Conservation (phyloP, 2,888 invertebrate species). For the Caenorhabditis macrosperma region DNA sequence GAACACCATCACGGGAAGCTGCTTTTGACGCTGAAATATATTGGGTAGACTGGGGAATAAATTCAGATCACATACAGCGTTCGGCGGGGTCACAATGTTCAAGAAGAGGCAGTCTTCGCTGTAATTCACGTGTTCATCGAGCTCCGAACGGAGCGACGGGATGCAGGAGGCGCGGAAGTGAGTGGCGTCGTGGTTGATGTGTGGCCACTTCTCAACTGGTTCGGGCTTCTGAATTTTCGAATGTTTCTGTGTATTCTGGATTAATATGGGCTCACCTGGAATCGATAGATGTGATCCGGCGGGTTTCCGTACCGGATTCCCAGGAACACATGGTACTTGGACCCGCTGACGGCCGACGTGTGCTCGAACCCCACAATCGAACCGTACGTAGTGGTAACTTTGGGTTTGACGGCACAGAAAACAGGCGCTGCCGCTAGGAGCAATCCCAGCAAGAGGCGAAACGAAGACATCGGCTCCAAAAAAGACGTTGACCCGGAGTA, state of each 20-base stretch:
- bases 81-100: slow-evolving; percentile 67
- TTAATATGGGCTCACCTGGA: slow-evolving; percentile 61
- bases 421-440: neutral
- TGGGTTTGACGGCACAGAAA: slow-evolving; percentile 38
- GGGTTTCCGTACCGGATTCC: slow-evolving; percentile 71
- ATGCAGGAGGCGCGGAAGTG: slow-evolving; percentile 70
- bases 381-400: slow-evolving; percentile 49
- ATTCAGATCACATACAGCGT: slow-evolving; percentile 24
- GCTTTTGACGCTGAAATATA: slow-evolving; percentile 45
- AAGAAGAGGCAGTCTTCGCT: slow-evolving; percentile 71
- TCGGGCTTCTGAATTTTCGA: slow-evolving; percentile 59
- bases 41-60: neutral
- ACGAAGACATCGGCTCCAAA: slow-evolving; percentile 41
- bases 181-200: slow-evolving; percentile 67
- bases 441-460: slow-evolving; percentile 16
- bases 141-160: slow-evolving; percentile 58
- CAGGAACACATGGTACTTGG: slow-evolving; percentile 62
- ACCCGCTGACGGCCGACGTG: slow-evolving; percentile 32
- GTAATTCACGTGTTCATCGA: slow-evolving; percentile 63
- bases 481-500: slow-evolving; percentile 29
- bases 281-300: slow-evolving; percentile 67
- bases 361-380: slow-evolving; percentile 59
- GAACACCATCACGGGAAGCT: slow-evolving; percentile 67
- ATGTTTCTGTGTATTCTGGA: neutral
- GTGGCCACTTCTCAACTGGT: slow-evolving; percentile 69